Base-by-base conservation (phyloP, 2,113 vertebrate species). In the Phaethon lepturus region DNA sequence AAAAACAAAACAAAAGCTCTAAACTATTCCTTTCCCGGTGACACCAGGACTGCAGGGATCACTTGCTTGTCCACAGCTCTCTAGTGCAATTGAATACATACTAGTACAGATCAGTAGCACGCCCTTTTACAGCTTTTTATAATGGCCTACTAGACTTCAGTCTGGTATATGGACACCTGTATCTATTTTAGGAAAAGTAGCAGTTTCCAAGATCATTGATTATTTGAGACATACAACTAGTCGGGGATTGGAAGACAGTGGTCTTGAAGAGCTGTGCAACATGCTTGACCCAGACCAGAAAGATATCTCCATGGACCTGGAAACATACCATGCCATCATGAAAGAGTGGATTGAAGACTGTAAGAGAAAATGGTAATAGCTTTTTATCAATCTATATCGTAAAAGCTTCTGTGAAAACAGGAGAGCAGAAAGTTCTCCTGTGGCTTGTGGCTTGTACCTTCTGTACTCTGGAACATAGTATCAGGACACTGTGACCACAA, bases 261-360 rank as follows among this genome's bases (percentile, higher is more conserved):
- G 98, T 22, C 98, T 99, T 10, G 99, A 99, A 58, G 99, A 99
- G 31, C 98, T 99, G 13, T 99, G 98, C 86, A 98, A 98, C 94
- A 98, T 99, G 98, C 98, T 99, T 42, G 99, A 99, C 82, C 99
- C 99, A 0, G 98, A 99, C 12, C 98, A 97, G 71, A 98, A 98
- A 82, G 99, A 99, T 7, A 93, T 98, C 12, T 99, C 98, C 18
- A 96, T 99, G 49, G 99, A 99, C 92, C 97, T 99, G 96, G 98
- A 98, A 94, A 99, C 99, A 0, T 99, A 99, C 40, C 99, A 98
- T 1, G 98, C 98, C 1, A 58, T 99, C 87, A 98, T 99, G 99
- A 99, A 95, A 93, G 98, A 99, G 94, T 99, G 99, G 99, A 98
- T 99, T 6, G 98, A 99, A 25, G 98, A 98, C 95, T 98, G 98